Conservation (phyloP, 1,140 invertebrate species). For the Galleria mellonella region DNA sequence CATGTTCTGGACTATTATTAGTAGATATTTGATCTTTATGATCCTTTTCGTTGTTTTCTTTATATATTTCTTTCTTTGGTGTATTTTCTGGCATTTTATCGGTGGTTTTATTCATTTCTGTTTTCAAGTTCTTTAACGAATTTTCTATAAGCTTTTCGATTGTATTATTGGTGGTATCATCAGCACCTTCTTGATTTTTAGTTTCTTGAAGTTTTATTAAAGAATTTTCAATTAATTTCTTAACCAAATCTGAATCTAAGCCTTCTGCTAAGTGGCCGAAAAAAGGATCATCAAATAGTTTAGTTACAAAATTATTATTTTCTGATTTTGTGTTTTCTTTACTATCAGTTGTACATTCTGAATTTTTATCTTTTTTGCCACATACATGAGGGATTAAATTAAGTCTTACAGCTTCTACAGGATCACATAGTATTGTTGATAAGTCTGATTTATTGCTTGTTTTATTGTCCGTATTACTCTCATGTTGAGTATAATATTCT, state of each 20-base stretch:
- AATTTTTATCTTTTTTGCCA: slow-evolving; percentile 65
- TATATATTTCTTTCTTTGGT: slow-evolving; percentile 20
- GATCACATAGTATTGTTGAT: slow-evolving; percentile 77
- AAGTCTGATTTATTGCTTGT: slow-evolving; percentile 53
- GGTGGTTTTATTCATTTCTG: slow-evolving; percentile 45
- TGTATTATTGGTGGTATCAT: slow-evolving; percentile 71
- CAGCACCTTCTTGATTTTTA: slow-evolving; percentile 70
- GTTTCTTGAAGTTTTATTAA: slow-evolving; percentile 76
- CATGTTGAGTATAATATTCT: slow-evolving; percentile 39
- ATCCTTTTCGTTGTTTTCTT: slow-evolving; percentile 20
- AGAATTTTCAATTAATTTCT: slow-evolving; percentile 79
- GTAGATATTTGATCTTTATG: slow-evolving; percentile 22
- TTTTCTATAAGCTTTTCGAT: slow-evolving; percentile 76
- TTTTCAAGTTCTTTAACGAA: slow-evolving; percentile 73
- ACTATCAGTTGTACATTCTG: slow-evolving; percentile 8
- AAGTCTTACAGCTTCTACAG: slow-evolving; percentile 81
- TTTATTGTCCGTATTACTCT: slow-evolving; percentile 25
- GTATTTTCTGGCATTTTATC: slow-evolving; percentile 20
- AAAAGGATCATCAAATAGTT: slow-evolving; percentile 77
- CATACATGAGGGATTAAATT: slow-evolving; percentile 84
- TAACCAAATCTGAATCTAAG: slow-evolving; percentile 74
- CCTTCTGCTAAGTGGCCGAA: slow-evolving; percentile 77
- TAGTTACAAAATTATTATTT: slow-evolving; percentile 70
- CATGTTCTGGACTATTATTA: slow-evolving; percentile 29
- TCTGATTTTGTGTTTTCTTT: slow-evolving; percentile 23